Evolutionary conservation across 2,888 invertebrate species (phyloP).

Genomic region (Diaprepes abbreviatus): DNA sequence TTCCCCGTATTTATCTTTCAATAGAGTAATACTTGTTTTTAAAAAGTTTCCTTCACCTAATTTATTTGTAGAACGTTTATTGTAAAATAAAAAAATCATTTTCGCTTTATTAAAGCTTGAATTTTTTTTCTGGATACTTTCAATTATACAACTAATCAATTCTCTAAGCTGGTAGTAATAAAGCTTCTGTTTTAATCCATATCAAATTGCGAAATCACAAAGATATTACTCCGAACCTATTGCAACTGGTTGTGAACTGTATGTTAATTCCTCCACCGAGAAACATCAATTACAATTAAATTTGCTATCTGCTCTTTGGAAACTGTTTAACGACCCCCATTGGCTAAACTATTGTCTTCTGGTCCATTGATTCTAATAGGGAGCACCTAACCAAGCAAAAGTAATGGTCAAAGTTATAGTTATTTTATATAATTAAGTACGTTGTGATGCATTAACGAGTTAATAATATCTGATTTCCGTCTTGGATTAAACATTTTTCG

Average conservation of each 20-base stretch:
- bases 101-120: too few relatives aligned
- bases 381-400: conserved; percentile 24
- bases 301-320: conserved; percentile 46
- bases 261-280: conserved; percentile 39
- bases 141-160: too few relatives aligned
- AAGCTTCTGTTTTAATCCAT: too few relatives aligned
- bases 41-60: too few relatives aligned
- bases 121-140: too few relatives aligned
- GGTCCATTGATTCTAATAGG: conserved; percentile 46
- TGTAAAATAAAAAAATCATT: too few relatives aligned
- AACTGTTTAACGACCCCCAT: conserved; percentile 42
- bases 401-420: conserved; percentile 42
- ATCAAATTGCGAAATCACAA: background rate
- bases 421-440: conserved; percentile 39
- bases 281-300: conserved; percentile 44
- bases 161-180: too few relatives aligned
- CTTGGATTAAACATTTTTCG: too few relatives aligned
- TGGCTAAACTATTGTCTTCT: conserved; percentile 45
- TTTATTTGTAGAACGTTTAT: too few relatives aligned
- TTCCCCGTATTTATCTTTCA: too few relatives aligned
- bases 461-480: too few relatives aligned
- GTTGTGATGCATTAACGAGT: background rate
- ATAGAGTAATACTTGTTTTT: too few relatives aligned
- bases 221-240: conserved; percentile 1
- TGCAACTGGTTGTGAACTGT: conserved; percentile 15